Evolutionary conservation across 1,140 invertebrate genomes (phyloP).

Genomic region (Camponotus vicinus): DNA sequence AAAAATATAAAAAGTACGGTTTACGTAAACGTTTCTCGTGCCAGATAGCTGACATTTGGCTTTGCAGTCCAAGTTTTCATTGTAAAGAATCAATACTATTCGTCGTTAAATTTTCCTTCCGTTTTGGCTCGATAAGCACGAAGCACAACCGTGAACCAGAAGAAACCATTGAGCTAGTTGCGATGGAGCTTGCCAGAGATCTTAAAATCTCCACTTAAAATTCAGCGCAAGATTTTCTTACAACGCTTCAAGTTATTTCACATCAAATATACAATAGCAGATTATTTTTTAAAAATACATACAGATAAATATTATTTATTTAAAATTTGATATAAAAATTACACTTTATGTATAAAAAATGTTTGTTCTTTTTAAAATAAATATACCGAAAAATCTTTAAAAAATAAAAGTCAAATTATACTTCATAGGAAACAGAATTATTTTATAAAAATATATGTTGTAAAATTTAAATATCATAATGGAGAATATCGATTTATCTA

Average conservation of each 20-base stretch:
- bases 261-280: too few relatives aligned
- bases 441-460: neutral
- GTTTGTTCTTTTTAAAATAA: too few relatives aligned
- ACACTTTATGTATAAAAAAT: too few relatives aligned
- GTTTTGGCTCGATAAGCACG: constrained; percentile 56
- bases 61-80: constrained; percentile 61
- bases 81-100: constrained; percentile 54
- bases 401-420: too few relatives aligned
- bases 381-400: too few relatives aligned
- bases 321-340: neutral
- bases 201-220: constrained; percentile 46
- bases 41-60: constrained; percentile 37
- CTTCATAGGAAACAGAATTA: too few relatives aligned
- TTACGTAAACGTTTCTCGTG: constrained; percentile 29
- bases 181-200: constrained; percentile 15
- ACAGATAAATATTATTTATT: neutral
- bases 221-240: constrained; percentile 52
- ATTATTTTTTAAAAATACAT: neutral
- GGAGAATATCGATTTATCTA: neutral
- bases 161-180: constrained; percentile 35
- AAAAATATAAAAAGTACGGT: neutral
- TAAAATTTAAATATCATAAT: neutral
- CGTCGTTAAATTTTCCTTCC: constrained; percentile 61
- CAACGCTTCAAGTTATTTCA: neutral
- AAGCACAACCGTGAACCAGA: neutral